Base-by-base conservation (phyloP, 2,797 vertebrate genomes). In the Crenichthys baileyi region DNA sequence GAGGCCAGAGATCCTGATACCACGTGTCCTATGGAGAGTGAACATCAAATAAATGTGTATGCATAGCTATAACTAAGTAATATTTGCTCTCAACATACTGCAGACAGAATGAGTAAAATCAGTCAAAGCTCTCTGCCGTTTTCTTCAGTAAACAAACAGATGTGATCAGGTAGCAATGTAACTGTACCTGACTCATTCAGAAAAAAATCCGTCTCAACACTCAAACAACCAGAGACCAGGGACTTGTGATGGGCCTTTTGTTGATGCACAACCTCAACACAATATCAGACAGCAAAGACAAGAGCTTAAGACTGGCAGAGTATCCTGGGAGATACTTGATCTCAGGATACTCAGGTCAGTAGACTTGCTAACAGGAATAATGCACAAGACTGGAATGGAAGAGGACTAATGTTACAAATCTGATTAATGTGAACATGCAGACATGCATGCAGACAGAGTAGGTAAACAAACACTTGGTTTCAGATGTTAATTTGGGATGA, bases 241-340 rank as follows among this genome's bases (percentile, higher is more conserved):
- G 80, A 58, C n/a, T 71, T 70, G 31, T 48, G 53, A 24, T 65
- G 46, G 58, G 67, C 2, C 56, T 80, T 31, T 22, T 41, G 79
- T 73, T 55, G 76, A 73, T 56, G 50, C 11, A 50, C 55, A 7
- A 65, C 70, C 53, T 78, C 24, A 87, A 85, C 82, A 90, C 72
- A 87, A 78, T 73, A 75, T 76, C 82, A 83, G 55, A 82, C 41
- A 82, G 78, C 46, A 73, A 70, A 81, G 79, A 88, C 56, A 78
- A 81, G 70, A 81, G 72, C 58, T 39, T 16, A 3, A 31, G 68
- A 31, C 41, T 55, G 78, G 75, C 78, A 65, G 18, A 41, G 18
- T 79, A 79, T 79, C 51, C 79, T 26, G 12, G 56, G 26, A n/a
- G 15, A 22, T 55, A 55, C 53, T 55, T 55, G 22, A 24, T 24